Base-by-base conservation (phyloP, 2,113 vertebrate species). In the Hydrolagus affinis region DNA sequence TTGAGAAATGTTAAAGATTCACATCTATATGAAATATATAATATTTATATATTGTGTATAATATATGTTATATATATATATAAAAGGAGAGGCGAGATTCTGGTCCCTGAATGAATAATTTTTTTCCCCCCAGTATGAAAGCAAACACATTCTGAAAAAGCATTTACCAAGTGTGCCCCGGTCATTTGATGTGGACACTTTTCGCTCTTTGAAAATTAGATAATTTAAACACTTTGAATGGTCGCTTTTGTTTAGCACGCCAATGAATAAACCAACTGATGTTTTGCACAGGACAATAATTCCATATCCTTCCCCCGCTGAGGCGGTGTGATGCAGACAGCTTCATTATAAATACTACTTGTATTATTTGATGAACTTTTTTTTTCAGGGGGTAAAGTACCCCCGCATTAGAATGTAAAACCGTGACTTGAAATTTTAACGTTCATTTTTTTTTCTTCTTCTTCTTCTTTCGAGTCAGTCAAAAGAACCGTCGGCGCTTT, bases 181-280 rank as follows among this genome's bases (percentile, higher is more conserved):
- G 78, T 83, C 25, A 68, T 8, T 68, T 66, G 78, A 68, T 28
- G 62, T 83, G 78, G 62, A 68, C 17, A 83, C 60, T 66, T 83
- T 32, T 66, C 14, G 30, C 62, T 32, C 62, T 78, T 21, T 83
- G 62, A 83, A 83, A 83, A 83, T 83, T 66, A 83, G 62, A 83
- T 64, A 66, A 66, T 83, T 66, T 66, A 83, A 83, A 83, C 78
- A 75, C 30, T 75, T 75, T 75, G 21, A 74, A 56, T 75, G 32
- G 78, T 62, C 66, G 25, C 78, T 15, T 83, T 83, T 83, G 78
- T 83, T 83, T 83, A 57, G 25, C 21, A 19, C 66, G 25, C 78
- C 78, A 83, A 30, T 83, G 60, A 83, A 83, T 83, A 83, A 83
- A 19, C 66, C 23, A 83, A 66, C 25, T 83, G 78, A 83, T 83